Base-by-base conservation (phyloP, 2,113 vertebrate genomes). In the Eretmochelys imbricata region DNA sequence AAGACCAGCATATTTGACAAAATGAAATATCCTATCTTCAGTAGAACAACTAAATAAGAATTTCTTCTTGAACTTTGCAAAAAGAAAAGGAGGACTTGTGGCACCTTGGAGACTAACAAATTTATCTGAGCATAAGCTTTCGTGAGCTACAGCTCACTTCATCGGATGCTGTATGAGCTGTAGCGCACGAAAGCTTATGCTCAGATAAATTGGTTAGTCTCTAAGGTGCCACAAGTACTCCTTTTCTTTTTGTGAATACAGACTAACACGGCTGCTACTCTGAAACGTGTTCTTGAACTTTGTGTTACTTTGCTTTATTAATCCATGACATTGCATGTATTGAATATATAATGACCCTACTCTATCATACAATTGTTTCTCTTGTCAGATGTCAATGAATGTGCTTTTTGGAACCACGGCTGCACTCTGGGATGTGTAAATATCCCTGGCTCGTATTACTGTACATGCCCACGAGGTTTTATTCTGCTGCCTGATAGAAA, bases 351-450 rank as follows among this genome's bases (percentile, higher is more conserved):
- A 10, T 69, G 48, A 62, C 0, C 0, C 38, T 91, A 46, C 38
- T 85, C 50, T 85, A 42, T 87, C 2, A 1, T 29, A 86, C 2
- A 69, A 59, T 10, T 87, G 48, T 51, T 87, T 96, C 49, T 96
- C 54, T 93, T 92, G 46, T 38, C 85, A 99, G 99, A 99, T 98
- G 95, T 99, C 89, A 99, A 99, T 49, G 99, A 99, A 96, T 99
- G 99, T 90, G 98, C 99, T 82, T 97, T 99, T 48, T 99, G 99
- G 99, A 99, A 98, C 83, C 99, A 99, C 0, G 99, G 99, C 93
- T 99, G 99, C 96, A 99, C 99, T 92, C 98, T 99, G 35, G 99
- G 99, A 12, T 99, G 99, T 97, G 98, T 99, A 96, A 99, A 99
- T 91, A 96, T 97, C 62, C 99, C 99, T 4, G 99, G 99, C 5